phyloP scores from a whole-genome alignment of 2,888 invertebrate species.

The Bugulina stolonifera region DNA sequence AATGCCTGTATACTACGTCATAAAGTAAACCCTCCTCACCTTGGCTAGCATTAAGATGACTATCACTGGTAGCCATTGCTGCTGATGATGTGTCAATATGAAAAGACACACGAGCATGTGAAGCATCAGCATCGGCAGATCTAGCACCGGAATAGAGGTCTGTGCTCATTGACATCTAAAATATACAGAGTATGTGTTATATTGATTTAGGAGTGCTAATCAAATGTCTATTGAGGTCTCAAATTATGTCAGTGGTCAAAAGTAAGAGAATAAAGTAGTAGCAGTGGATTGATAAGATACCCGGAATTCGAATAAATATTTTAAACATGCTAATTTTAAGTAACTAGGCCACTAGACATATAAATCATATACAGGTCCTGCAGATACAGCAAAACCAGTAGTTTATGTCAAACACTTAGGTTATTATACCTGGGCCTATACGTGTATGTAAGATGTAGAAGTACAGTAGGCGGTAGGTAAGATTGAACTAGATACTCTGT shows the following conservation, averaged over 20 bases:
- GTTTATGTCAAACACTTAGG: too few relatives aligned
- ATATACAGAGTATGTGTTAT: not conserved
- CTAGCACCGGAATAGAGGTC: slow-evolving; percentile 1
- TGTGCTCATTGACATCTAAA: slow-evolving; percentile 9
- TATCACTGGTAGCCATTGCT: slow-evolving; percentile 16
- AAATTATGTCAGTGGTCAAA: too few relatives aligned
- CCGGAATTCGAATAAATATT: not conserved
- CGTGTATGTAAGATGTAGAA: too few relatives aligned
- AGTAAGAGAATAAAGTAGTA: too few relatives aligned
- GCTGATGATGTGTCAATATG: not conserved
- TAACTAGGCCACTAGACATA: too few relatives aligned
- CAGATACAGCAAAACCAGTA: too few relatives aligned
- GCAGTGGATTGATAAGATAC: not conserved
- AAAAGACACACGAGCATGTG: slow-evolving; percentile 6
- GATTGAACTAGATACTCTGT: too few relatives aligned
- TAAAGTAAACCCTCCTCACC: not conserved
- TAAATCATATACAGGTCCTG: too few relatives aligned
- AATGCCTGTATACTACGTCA: not conserved
- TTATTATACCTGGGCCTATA: too few relatives aligned
- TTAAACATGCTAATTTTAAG: not conserved
- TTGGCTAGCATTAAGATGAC: slow-evolving; percentile 7
- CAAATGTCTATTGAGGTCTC: too few relatives aligned
- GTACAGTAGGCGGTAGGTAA: too few relatives aligned
- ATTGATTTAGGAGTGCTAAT: too few relatives aligned
- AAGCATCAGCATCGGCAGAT: not conserved